Evolutionary conservation across 2,113 vertebrate genomes (phyloP), one percentile per base, ranked within the genome.

Genomic region (Archilochus colubris): DNA sequence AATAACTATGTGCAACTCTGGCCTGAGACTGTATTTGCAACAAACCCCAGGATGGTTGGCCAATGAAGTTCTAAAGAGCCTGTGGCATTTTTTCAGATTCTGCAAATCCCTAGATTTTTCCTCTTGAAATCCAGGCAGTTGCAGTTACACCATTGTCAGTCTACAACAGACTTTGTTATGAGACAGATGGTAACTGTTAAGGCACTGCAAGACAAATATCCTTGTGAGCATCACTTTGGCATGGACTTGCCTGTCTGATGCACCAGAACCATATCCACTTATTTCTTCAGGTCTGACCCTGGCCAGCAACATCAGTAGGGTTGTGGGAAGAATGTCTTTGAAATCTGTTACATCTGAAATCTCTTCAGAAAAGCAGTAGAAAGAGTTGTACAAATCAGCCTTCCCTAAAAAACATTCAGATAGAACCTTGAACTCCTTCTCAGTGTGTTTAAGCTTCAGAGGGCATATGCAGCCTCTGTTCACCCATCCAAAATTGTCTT

Each of bases 171-270:
- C 54, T 86, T 90, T 54, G 63, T 93, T 88, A 53, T 31, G 68
- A 87, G 90, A 69, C 86, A 76, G 66, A 89, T 91, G 86, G 77
- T 67, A 67, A 48, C 73, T 78, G 69, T 89, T 92, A 87, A 95
- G 46, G 46, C 53, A 40, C 17, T 82, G 40, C 40, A 89, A 86
- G 84, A 86, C 62, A 38, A 69, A 75, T 3, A 4, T 92, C 81
- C 53, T 55, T 92, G 21, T 78, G 73, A 81, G 61, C 33, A 53
- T 87, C 28, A 3, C 48, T 85, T 87, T 61, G 66, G 57, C 19
- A 3, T 36, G 53, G 57, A 27, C 62, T 76, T 74, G 27, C 30
- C 28, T 64, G 17, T 75, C 61, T 86, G 53, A 55, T 23, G 31
- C 51, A 82, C 48, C 44, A 55, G 43, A 61, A 64, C 23, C 28